Evolutionary conservation across 2,113 vertebrate genomes (phyloP).

Genomic region (Rhinolophus ferrumequinum): DNA sequence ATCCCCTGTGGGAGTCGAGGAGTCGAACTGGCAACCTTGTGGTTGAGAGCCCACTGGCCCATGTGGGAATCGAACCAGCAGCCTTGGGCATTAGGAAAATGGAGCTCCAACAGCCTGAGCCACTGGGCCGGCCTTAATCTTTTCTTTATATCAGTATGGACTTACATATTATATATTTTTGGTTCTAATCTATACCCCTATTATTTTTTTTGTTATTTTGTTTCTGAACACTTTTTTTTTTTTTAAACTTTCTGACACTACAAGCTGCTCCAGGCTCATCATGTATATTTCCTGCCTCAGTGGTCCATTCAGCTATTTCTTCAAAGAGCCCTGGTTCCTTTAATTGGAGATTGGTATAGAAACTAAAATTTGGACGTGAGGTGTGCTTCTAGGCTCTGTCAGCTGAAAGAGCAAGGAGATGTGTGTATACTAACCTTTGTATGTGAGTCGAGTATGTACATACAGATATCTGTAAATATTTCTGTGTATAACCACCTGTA

Average conservation of each 20-base stretch:
- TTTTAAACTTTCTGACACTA: neutral
- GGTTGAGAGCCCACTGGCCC: too few relatives aligned
- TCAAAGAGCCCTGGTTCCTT: neutral
- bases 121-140: neutral
- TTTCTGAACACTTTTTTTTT: neutral
- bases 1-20: too few relatives aligned
- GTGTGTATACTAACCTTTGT: neutral
- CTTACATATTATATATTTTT: constrained; percentile 2
- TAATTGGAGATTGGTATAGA: neutral
- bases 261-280: neutral
- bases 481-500: neutral
- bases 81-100: too few relatives aligned
- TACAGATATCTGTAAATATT: neutral
- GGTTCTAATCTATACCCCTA: neutral
- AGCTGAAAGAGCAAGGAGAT: neutral
- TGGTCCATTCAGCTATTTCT: neutral
- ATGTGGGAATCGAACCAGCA: too few relatives aligned
- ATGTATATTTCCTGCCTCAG: neutral
- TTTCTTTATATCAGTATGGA: neutral
- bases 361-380: neutral
- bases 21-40: too few relatives aligned
- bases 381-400: neutral
- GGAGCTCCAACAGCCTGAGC: too few relatives aligned
- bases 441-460: neutral
- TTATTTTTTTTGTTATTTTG: neutral